These are phyloP conservation scores for Latrodectus geometricus DNA, from an alignment of 1,140 invertebrate genomes.

Conservation along the genomic window DNA sequence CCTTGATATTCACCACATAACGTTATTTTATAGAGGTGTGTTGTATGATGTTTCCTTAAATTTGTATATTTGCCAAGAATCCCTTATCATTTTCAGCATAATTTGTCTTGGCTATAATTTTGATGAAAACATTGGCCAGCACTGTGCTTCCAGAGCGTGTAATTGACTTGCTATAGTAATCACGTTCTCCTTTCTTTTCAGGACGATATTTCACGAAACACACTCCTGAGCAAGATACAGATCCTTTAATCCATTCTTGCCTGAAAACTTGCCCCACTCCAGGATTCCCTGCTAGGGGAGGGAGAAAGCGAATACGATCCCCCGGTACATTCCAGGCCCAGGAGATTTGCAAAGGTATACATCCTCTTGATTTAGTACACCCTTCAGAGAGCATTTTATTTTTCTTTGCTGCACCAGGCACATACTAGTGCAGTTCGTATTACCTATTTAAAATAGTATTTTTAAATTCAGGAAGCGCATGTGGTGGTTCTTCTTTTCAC, in stretches of 20 bases:
- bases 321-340: neutral
- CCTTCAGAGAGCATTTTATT: neutral
- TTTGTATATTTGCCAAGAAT: no score
- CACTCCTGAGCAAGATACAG: neutral
- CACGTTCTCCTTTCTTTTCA: neutral
- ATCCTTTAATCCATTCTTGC: no score
- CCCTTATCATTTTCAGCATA: no score
- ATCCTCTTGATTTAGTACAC: constrained; percentile 28
- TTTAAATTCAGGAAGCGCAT: neutral
- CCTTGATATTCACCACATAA: no score
- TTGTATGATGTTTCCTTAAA: no score
- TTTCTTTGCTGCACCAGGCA: neutral
- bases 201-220: neutral
- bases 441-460: constrained; percentile 13
- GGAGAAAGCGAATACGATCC: neutral
- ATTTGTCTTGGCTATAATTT: no score
- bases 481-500: no score
- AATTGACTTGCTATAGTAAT: no score
- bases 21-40: no score
- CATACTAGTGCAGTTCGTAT: neutral
- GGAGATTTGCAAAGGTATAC: constrained; percentile 13
- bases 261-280: no score
- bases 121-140: no score
- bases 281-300: neutral
- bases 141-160: no score